A percentile compares a stretch with the other conserved stretches of the same genome.
Conservation (phyloP, 2,888 invertebrate genomes). For the Caenorhabditis drosophilae region DNA sequence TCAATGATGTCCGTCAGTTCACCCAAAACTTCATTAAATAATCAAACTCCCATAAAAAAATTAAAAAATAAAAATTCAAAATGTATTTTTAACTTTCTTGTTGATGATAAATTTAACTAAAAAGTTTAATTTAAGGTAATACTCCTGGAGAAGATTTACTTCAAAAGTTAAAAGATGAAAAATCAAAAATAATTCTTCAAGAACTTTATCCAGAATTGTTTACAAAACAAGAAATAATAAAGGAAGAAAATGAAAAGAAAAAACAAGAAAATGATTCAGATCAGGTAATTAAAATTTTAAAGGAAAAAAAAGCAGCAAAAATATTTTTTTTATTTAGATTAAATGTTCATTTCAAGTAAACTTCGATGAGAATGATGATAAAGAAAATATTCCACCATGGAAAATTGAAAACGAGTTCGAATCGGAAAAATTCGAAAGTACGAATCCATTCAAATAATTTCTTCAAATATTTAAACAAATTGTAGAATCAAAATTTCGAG, state of each 20-base stretch:
- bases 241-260: background rate
- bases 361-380: slow-evolving; percentile 7
- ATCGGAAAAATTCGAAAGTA: background rate
- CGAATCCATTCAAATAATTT: too few species aligned
- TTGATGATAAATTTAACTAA: background rate
- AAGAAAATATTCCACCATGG: slow-evolving; percentile 21
- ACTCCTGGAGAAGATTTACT: slow-evolving; percentile 18
- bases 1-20: slow-evolving; percentile 35
- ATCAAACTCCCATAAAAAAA: too few species aligned
- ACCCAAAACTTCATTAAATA: slow-evolving; percentile 6
- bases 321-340: too few species aligned
- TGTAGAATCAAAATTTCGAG: too few species aligned
- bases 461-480: too few species aligned
- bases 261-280: background rate
- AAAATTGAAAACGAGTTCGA: background rate
- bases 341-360: background rate
- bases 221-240: slow-evolving; percentile 8
- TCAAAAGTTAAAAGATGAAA: slow-evolving; percentile 11
- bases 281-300: background rate
- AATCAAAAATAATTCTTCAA: slow-evolving; percentile 19
- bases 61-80: too few species aligned
- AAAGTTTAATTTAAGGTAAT: slow-evolving; percentile 3
- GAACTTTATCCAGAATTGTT: slow-evolving; percentile 37
- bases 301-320: background rate
- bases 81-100: slow-evolving; percentile 1